phyloP scores from a whole-genome alignment of 2,797 vertebrate genomes.

The Hippopotamyrus pictus region DNA sequence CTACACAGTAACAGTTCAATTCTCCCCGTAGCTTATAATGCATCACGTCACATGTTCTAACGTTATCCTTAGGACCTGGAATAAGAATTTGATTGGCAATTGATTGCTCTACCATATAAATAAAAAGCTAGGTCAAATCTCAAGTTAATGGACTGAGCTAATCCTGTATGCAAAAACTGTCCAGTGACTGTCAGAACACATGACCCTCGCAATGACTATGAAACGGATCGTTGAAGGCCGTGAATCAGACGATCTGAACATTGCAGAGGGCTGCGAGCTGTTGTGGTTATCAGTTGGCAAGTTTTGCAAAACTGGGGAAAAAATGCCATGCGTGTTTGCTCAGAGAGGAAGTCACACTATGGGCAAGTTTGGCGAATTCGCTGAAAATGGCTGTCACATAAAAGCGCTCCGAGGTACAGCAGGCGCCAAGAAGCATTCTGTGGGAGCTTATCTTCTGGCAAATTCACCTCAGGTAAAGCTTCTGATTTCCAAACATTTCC shows the following conservation, averaged over 20 bases:
- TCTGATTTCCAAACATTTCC: background rate
- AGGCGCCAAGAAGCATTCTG: background rate
- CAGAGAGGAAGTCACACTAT: background rate
- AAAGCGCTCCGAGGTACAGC: background rate
- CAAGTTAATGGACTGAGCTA: background rate
- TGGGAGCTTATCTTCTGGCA: background rate
- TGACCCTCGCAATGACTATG: background rate
- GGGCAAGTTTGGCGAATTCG: background rate
- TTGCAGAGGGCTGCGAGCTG: background rate
- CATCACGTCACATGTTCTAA: background rate
- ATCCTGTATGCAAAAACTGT: background rate
- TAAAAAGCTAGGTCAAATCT: background rate
- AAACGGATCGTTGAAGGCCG: background rate
- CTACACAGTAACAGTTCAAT: background rate
- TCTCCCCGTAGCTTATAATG: background rate
- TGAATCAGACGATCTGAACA: background rate
- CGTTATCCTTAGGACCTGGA: background rate
- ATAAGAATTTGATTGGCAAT: background rate
- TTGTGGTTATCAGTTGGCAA: background rate
- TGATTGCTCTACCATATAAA: background rate
- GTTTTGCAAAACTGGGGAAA: background rate
- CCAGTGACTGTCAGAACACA: background rate
- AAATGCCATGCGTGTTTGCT: background rate
- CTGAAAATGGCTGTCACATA: background rate
- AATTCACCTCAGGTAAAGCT: background rate